Evolutionary conservation across 2,113 vertebrate genomes (phyloP), one percentile per base, ranked within the genome.

Genomic region (Ochotona princeps): DNA sequence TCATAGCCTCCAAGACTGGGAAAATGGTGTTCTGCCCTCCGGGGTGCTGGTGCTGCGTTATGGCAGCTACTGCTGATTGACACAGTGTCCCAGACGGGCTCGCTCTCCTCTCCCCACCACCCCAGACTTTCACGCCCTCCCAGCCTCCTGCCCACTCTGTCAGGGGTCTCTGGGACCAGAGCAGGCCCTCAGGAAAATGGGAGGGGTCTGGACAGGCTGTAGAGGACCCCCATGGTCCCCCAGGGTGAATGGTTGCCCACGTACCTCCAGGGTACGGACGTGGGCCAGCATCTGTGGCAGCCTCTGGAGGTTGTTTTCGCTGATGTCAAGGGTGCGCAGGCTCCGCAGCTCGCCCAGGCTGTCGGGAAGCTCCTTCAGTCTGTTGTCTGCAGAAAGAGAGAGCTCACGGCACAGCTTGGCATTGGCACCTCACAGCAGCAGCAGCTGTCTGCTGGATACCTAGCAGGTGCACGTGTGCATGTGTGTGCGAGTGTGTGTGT

Each of bases 261-360:
- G 44, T 65, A 99, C 99, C 98, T 99, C 98, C 30, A 99, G 97
- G 0, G 98, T 99, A 13, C 98, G 98, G 88, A 98, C 87, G 1
- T 98, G 97, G 0, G 98, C 99, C 97, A 99, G 96, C 5, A 61
- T 80, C 94, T 96, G 97, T 0, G 99, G 99, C 87, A 99, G 97
- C 20, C 98, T 97, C 72, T n/a, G 95, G 44, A 99, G 96, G 30
- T 7, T 66, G 3, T 99, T 99, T 63, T 98, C 98, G 0, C 99
- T 98, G 94, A 99, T 0, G 72, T 99, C 98, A 32, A 99, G 98
- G 0, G 98, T 98, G 0, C 98, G 98, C 70, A 99, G 93, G 92
- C 99, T 99, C 47, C 97, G 97, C 97, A 99, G 92, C n/a, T 98
- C 96, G 0, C 98, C 97, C 70, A 99, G 0, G 0, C 97, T 97